Evolutionary conservation across 64 coral and sea anemone genomes (phyloP).

Genomic region (Montipora efflorescens): DNA sequence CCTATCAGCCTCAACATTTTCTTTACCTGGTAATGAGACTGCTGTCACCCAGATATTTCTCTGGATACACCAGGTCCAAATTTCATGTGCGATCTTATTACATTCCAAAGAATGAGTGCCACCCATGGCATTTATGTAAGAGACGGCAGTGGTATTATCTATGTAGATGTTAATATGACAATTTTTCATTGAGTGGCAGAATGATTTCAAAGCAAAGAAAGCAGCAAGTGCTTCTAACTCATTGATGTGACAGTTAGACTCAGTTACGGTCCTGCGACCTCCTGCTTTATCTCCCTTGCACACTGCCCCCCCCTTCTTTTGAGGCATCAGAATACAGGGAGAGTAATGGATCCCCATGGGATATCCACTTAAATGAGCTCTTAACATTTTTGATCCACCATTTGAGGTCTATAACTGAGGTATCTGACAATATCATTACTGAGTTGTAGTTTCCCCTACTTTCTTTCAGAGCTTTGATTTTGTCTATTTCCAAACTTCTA

Average conservation of each 20-base stretch:
- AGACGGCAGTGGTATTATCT: slow-evolving; percentile 11
- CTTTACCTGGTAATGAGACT: slow-evolving; percentile 15
- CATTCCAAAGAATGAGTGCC: neutral
- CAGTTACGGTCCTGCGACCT: too few species aligned
- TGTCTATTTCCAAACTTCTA: slow-evolving; percentile 28
- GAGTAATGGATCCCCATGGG: neutral
- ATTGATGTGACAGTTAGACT: too few species aligned
- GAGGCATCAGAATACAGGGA: slow-evolving; percentile 30
- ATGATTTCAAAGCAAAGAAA: slow-evolving; percentile 21
- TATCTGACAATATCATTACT: slow-evolving; percentile 8
- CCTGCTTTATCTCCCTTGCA: too few species aligned
- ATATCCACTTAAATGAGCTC: neutral
- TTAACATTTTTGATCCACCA: slow-evolving; percentile 13
- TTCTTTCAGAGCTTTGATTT: slow-evolving; percentile 15
- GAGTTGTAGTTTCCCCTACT: slow-evolving; percentile 5
- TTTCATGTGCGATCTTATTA: neutral
- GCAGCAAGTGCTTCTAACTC: neutral
- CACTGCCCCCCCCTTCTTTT: slow-evolving; percentile 9
- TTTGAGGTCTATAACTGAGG: neutral
- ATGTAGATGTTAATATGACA: neutral
- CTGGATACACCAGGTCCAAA: slow-evolving; percentile 14
- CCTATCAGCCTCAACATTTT: slow-evolving; percentile 43
- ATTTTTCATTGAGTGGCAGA: slow-evolving; percentile 5
- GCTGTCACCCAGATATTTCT: slow-evolving; percentile 8
- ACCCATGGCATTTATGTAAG: slow-evolving; percentile 11